Evolutionary conservation across 2,797 vertebrate genomes (phyloP).

Genomic region (Oreortyx pictus): DNA sequence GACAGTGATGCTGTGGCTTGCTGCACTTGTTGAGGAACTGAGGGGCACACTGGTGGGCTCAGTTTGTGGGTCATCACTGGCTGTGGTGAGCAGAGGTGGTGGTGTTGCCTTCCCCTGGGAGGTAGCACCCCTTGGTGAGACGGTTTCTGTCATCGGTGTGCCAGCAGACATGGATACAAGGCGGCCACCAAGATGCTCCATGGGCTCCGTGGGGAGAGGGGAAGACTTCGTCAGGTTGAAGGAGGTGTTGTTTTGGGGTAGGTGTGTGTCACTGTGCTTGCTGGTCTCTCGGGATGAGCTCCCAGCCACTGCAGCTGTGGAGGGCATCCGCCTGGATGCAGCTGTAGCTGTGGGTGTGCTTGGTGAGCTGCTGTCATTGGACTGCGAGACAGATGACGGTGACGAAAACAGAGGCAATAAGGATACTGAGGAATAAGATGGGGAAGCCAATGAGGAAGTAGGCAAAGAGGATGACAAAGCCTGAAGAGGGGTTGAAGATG

Average conservation of each 20-base stretch:
- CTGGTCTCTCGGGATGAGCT: constrained; percentile 60
- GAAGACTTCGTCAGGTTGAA: constrained; percentile 57
- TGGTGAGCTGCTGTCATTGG: constrained; percentile 32
- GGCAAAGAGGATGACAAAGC: background rate
- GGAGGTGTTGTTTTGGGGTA: constrained; percentile 36
- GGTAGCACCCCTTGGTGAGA: background rate
- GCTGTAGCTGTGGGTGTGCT: constrained; percentile 26
- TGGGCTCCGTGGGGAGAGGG: constrained; percentile 47
- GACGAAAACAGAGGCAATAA: constrained; percentile 56
- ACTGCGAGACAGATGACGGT: constrained; percentile 40
- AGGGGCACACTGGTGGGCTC: constrained; percentile 40
- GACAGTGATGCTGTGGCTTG: background rate
- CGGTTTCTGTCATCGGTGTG: background rate
- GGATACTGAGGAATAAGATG: constrained; percentile 28
- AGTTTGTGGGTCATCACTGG: constrained; percentile 60
- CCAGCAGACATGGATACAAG: background rate
- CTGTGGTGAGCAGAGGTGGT: constrained; percentile 16
- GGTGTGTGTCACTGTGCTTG: constrained; percentile 53
- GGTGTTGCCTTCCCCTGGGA: constrained; percentile 45
- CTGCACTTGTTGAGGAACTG: constrained; percentile 32
- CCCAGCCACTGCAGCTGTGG: constrained; percentile 36
- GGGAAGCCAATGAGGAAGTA: constrained; percentile 15
- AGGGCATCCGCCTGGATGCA: constrained; percentile 63
- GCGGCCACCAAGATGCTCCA: constrained; percentile 54
- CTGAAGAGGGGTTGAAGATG: constrained; percentile 34